These are phyloP conservation scores for Cercocebus atys DNA, from an alignment of 2,113 vertebrate species.

Conservation along the genomic window DNA sequence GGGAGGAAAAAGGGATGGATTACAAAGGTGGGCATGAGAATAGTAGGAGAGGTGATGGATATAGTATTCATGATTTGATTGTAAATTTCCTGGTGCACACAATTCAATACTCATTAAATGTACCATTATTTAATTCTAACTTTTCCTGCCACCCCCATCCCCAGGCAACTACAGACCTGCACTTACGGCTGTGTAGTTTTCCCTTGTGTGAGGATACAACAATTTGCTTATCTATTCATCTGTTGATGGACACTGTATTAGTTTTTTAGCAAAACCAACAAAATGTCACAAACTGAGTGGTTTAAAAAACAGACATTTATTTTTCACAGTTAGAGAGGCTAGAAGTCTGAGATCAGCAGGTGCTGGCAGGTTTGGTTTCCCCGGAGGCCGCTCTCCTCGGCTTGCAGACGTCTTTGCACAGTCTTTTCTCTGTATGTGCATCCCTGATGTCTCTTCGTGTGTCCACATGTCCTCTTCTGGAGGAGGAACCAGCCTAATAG, in stretches of 20 bases:
- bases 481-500: background rate
- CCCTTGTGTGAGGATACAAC: background rate
- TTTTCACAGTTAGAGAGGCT: background rate
- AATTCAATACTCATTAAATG: too few relatives aligned
- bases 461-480: background rate
- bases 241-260: background rate
- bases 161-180: background rate
- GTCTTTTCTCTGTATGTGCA: background rate
- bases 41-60: too few relatives aligned
- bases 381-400: background rate
- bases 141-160: too few relatives aligned
- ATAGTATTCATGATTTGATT: too few relatives aligned
- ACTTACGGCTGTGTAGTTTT: background rate
- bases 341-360: background rate
- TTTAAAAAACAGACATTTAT: background rate
- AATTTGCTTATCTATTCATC: background rate
- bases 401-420: too few relatives aligned
- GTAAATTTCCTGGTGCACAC: too few relatives aligned
- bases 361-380: background rate
- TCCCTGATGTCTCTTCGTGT: background rate
- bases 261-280: background rate
- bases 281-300: background rate
- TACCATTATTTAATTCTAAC: too few relatives aligned
- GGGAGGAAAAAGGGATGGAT: too few relatives aligned
- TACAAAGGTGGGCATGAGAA: too few relatives aligned